Evolutionary conservation across 2,797 vertebrate species (phyloP), one percentile per base, ranked within the genome.

Genomic region (Tachyglossus aculeatus): DNA sequence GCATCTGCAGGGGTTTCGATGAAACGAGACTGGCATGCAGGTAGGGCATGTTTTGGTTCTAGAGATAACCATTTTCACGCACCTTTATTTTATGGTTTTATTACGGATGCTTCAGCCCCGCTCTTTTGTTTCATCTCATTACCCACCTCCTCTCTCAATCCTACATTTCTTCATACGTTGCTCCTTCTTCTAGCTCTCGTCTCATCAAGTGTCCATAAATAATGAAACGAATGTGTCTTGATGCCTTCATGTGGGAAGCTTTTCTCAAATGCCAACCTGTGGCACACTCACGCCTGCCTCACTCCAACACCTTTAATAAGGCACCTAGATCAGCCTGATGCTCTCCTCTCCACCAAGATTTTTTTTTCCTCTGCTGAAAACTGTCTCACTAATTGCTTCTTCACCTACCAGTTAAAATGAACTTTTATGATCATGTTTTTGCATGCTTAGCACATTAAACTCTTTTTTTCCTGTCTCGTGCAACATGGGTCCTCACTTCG

Each of bases 321-420:
- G 44, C 59, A 56, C 19, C 44, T 31, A n/a, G 59, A 67, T 76
- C 71, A 41, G 61, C 71, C 50, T 18, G 24, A 51, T 66, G 55
- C 33, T 63, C 57, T 19, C 74, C 60, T 82, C 2, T 12, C 37
- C 47, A 44, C 19, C n/a, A 9, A 25, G n/a, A 14, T 3, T 51
- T 44, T 19, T 18, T 29, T 21, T 7, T n/a, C 53, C 16, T 51
- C 63, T 44, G 47, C 71, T 67, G 40, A 85, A 75, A 81, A 81
- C 62, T 63, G 71, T 85, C 68, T 73, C 59, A 52, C 78, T 87
- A 85, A 85, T 83, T 78, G 71, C 74, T 76, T 81, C 65, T 73
- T 52, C 57, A 47, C 75, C 62, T 71, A 58, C 41, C 69, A 43
- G 36, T 71, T 85, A 75, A 74, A 75, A 81, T 44, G 76, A 81